Base-by-base conservation (phyloP, 1,140 invertebrate genomes). In the Thaumetopoea pityocampa region DNA sequence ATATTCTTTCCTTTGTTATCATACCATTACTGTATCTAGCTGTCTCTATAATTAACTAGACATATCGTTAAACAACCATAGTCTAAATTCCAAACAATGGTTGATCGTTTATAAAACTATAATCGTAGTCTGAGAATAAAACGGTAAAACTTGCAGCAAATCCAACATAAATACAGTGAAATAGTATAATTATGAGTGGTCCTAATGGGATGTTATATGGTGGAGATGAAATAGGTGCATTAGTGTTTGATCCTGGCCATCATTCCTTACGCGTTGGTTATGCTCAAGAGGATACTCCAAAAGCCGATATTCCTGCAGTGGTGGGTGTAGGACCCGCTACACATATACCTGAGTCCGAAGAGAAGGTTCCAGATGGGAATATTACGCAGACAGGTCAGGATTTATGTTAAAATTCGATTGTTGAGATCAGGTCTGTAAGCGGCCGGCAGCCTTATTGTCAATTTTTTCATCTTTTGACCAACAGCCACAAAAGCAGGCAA, bases 191-290 rank as follows among this genome's bases (percentile, higher is more conserved):
- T 1, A 82, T 83, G 77, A 83, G 79, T 68, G 74, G 65, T 6
- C 77, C 79, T 5, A 79, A 81, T 36, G 90, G 90, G 34, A 94
- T 94, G 92, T 68, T 95, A 19, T 95, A 94, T 60, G 93, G 93
- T 12, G 93, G 93, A 14, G 98, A 99, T 88, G 98, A 99, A 83
- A 98, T 99, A 53, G 97, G 97, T 7, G 98, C 98, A 0, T 76
- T 99, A 37, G 98, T 99, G 5, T 98, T 99, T 78, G 98, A 99
- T 84, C 90, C 97, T 26, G 98, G 79, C 0, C 79, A 83, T 47
- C 76, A 83, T 60, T 53, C 79, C 0, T 84, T 96, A 27, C 86
- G 95, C 29, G 93, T 93, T 52, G 95, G 95, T 36, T 96, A 95
- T 89, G 95, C 94, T 17, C 94, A 95, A 57, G 96, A 98, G 82